Conservation (phyloP, 2,888 invertebrate species). For the Meliscaeva auricollis region DNA sequence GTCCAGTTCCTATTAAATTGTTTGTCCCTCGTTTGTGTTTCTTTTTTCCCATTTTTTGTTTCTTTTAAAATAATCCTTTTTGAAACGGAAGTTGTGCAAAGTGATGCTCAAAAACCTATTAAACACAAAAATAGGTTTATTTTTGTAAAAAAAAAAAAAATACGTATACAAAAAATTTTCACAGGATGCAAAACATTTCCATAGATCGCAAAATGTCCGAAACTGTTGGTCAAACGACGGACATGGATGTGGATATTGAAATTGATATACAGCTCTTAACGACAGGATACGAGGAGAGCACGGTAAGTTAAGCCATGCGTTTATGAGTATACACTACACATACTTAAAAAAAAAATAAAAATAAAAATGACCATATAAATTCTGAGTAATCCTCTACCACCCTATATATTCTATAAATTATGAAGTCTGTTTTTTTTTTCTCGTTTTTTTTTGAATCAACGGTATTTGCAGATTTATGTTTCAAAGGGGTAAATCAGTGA, state of each 20-base stretch:
- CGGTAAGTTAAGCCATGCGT: constrained; percentile 80
- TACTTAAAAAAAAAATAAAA: neutral
- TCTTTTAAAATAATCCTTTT: constrained; percentile 10
- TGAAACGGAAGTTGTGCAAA: constrained; percentile 42
- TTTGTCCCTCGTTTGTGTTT: neutral
- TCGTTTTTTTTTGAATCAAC: too few relatives aligned
- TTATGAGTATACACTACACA: neutral
- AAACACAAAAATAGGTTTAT: neutral
- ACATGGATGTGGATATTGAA: constrained; percentile 82
- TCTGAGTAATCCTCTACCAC: neutral
- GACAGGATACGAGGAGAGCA: constrained; percentile 83
- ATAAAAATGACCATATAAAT: neutral
- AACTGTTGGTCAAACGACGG: constrained; percentile 65
- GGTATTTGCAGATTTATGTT: too few relatives aligned
- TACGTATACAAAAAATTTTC: neutral
- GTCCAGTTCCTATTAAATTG: neutral
- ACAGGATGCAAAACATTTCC: constrained; percentile 59
- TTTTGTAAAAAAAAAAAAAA: constrained; percentile 7
- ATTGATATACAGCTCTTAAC: constrained; percentile 84
- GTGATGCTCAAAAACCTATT: constrained; percentile 17
- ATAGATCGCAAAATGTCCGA: constrained; percentile 72
- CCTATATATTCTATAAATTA: too few relatives aligned
- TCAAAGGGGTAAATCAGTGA: too few relatives aligned
- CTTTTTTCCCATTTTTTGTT: neutral
- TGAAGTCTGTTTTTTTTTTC: too few relatives aligned